Evolutionary conservation across 2,113 vertebrate genomes (phyloP).

Genomic region (Formicarius rufipectus): DNA sequence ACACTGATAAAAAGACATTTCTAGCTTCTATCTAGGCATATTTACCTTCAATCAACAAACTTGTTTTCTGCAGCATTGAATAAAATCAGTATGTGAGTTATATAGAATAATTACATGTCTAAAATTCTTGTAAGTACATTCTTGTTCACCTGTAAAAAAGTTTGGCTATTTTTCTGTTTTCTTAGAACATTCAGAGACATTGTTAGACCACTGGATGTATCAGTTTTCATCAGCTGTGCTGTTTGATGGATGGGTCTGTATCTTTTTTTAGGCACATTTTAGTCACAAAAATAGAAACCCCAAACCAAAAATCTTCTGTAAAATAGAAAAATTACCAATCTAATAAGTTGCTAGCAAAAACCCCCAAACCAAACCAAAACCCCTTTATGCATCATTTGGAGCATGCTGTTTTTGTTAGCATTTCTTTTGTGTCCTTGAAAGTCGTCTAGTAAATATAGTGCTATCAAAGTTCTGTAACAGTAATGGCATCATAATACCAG

Average conservation of each 20-base stretch:
- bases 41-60: background rate
- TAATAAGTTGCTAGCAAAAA: background rate
- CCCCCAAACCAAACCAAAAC: too few relatives aligned
- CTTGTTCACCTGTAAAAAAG: background rate
- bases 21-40: background rate
- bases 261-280: background rate
- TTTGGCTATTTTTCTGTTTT: background rate
- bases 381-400: background rate
- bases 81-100: background rate
- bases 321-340: background rate
- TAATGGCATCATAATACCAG: background rate
- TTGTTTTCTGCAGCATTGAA: background rate
- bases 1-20: background rate
- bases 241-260: background rate
- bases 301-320: background rate
- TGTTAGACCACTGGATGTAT: background rate
- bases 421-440: background rate
- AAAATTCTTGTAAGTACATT: background rate
- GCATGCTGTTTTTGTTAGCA: background rate
- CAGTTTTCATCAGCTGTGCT: background rate
- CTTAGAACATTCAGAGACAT: background rate
- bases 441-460: background rate
- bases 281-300: background rate
- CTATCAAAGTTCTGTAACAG: background rate
- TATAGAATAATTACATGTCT: background rate